A percentile compares a stretch with the other conserved stretches of the same genome.
These are phyloP conservation scores for Salarias fasciatus DNA, from an alignment of 2,797 vertebrate genomes.

Conservation along the genomic window DNA sequence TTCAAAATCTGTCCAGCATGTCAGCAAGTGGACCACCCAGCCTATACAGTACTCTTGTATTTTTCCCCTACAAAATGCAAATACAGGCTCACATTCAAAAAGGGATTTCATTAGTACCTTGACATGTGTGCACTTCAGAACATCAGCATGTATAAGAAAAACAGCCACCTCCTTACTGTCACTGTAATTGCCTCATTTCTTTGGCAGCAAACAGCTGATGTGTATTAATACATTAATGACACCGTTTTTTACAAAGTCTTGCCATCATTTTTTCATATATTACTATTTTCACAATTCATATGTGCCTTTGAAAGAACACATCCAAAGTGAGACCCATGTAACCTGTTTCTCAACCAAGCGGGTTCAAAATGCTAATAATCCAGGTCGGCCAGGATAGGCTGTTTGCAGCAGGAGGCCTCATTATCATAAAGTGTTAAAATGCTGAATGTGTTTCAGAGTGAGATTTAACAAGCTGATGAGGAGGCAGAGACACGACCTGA, in stretches of 20 bases:
- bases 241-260: not conserved
- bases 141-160: not conserved
- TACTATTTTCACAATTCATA: conserved; percentile 8
- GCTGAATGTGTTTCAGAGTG: conserved; percentile 51
- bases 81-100: not conserved
- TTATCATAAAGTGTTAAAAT: conserved; percentile 63
- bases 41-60: not conserved
- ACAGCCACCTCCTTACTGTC: not conserved
- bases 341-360: conserved; percentile 25
- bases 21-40: too few relatives aligned
- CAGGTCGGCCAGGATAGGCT: conserved; percentile 37
- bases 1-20: too few relatives aligned
- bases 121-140: not conserved
- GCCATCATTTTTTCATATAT: not conserved
- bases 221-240: conserved; percentile 3
- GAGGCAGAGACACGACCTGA: conserved; percentile 53
- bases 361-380: conserved; percentile 41
- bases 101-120: not conserved
- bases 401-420: conserved; percentile 38
- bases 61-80: not conserved
- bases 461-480: conserved; percentile 71
- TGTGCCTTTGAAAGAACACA: conserved; percentile 17
- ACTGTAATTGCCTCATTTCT: not conserved
- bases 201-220: not conserved
- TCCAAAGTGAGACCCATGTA: conserved; percentile 20